Evolutionary conservation across 2,113 vertebrate species (phyloP).

Genomic region (Solea senegalensis): DNA sequence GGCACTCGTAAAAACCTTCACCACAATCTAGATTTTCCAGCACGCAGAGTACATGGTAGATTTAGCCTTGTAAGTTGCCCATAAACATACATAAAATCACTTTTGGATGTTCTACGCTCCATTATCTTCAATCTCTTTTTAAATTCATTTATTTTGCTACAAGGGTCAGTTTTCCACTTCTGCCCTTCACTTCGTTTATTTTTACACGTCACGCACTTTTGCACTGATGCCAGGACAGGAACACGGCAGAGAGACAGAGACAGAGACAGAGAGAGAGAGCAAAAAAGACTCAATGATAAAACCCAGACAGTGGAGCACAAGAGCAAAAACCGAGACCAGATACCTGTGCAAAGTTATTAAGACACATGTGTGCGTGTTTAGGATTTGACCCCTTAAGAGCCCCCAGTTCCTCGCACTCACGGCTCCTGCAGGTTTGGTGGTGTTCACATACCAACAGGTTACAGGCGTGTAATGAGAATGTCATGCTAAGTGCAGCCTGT

Average conservation of each 20-base stretch:
- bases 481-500: conserved; percentile 49
- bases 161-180: conserved; percentile 11
- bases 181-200: conserved; percentile 17
- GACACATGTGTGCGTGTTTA: not conserved
- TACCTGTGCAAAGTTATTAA: conserved; percentile 25
- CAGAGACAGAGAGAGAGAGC: conserved; percentile 4
- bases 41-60: conserved; percentile 21
- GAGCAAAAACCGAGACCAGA: not conserved
- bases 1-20: conserved; percentile 24
- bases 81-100: conserved; percentile 31
- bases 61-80: conserved; percentile 29
- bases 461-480: conserved; percentile 63
- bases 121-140: conserved; percentile 35
- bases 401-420: not conserved
- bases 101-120: conserved; percentile 14
- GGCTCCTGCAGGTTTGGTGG: conserved; percentile 38
- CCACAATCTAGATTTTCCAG: conserved; percentile 33
- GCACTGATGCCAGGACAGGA: not conserved
- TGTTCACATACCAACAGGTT: conserved; percentile 53
- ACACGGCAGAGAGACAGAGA: not conserved
- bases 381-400: conserved; percentile 12
- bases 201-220: conserved; percentile 26
- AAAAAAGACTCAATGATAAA: not conserved
- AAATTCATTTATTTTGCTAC: conserved; percentile 8
- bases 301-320: not conserved